phyloP scores from a whole-genome alignment of 2,888 invertebrate species.

The Hipparchia semele region DNA sequence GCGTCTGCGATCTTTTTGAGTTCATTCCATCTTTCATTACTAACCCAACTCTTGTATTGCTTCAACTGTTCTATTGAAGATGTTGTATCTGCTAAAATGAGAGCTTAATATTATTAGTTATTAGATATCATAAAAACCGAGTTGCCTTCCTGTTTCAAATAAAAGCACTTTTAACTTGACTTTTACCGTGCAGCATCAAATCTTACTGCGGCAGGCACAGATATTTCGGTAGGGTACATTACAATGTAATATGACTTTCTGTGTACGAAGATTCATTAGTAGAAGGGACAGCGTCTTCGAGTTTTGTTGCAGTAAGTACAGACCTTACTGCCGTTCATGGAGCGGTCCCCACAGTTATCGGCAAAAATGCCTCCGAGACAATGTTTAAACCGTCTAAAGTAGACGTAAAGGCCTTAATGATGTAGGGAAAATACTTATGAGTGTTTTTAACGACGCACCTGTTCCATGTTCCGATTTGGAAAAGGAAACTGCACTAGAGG shows the following conservation, averaged over 20 bases:
- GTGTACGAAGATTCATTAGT: too few species aligned
- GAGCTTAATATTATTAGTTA: background rate
- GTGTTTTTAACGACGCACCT: conserved; percentile 53
- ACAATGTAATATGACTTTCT: too few species aligned
- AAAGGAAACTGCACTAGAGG: conserved; percentile 70
- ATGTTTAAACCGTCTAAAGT: background rate
- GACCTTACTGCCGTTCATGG: too few species aligned
- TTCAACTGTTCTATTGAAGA: conserved; percentile 71
- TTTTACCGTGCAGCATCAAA: too few species aligned
- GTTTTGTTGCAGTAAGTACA: too few species aligned
- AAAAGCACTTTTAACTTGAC: too few species aligned
- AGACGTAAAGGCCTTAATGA: background rate
- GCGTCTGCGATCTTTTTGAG: conserved; percentile 85
- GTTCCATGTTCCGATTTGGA: conserved; percentile 75
- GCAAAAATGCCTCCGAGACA: too few species aligned
- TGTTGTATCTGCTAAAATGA: conserved; percentile 50
- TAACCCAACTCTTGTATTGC: conserved; percentile 82
- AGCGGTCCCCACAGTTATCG: too few species aligned
- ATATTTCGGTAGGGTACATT: too few species aligned
- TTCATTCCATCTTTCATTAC: conserved; percentile 85
- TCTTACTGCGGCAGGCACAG: too few species aligned
- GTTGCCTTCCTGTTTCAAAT: too few species aligned
- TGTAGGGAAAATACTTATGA: background rate
- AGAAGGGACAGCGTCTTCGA: too few species aligned
- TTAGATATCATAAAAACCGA: background rate